Conservation (phyloP, 53 echinoderm and acorn worm species). For the Apostichopus leukothele region DNA sequence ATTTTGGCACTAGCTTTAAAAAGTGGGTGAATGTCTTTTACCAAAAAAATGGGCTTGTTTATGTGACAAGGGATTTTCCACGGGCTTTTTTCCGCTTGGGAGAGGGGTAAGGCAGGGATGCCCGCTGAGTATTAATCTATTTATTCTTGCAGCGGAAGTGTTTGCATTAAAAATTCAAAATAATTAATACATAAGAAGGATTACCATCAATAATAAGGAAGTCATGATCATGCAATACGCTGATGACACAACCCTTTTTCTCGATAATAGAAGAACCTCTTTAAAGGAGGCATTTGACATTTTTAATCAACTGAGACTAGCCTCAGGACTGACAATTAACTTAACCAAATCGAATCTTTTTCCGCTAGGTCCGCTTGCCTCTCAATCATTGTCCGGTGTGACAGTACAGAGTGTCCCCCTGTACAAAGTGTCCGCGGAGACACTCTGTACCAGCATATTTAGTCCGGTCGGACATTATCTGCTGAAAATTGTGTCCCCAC, state of each 20-base stretch:
- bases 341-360: too few species aligned
- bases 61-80: slow-evolving; percentile 2
- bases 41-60: not conserved
- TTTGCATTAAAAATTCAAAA: not conserved
- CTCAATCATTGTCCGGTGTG: too few species aligned
- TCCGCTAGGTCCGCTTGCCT: too few species aligned
- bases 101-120: slow-evolving; percentile 1
- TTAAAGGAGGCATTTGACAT: too few species aligned
- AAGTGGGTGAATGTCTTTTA: not conserved
- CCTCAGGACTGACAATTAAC: too few species aligned
- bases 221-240: not conserved
- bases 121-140: not conserved
- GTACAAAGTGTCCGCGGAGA: too few species aligned
- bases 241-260: not conserved
- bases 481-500: too few species aligned
- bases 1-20: not conserved
- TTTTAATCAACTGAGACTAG: too few species aligned
- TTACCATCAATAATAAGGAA: not conserved
- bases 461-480: too few species aligned
- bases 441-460: too few species aligned
- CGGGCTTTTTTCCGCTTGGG: not conserved
- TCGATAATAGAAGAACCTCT: not conserved
- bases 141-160: not conserved
- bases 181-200: not conserved
- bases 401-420: too few species aligned